phyloP scores from a whole-genome alignment of 2,888 invertebrate genomes.

The Lobophora halterata region DNA sequence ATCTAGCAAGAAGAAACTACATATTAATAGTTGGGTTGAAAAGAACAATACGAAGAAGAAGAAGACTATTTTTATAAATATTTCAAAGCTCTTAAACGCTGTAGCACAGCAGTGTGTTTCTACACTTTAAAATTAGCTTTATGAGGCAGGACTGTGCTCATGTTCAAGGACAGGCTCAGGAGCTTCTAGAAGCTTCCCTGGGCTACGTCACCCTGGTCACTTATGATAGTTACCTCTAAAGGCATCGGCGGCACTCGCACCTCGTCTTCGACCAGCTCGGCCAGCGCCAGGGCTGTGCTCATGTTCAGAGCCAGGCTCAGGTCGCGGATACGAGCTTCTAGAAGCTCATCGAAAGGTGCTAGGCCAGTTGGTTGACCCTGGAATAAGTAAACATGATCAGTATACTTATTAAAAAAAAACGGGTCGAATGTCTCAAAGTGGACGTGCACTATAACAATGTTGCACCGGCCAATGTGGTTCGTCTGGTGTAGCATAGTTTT shows the following conservation, averaged over 20 bases:
- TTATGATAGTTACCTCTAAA: constrained; percentile 86
- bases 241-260: constrained; percentile 90
- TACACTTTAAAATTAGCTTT: too few relatives aligned
- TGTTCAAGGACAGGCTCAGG: neutral
- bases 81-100: too few relatives aligned
- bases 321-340: constrained; percentile 84
- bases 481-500: too few relatives aligned
- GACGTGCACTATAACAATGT: constrained; percentile 51
- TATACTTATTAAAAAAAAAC: neutral
- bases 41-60: too few relatives aligned
- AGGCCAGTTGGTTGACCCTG: constrained; percentile 56
- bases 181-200: too few relatives aligned
- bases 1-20: too few relatives aligned
- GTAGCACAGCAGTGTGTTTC: too few relatives aligned
- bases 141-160: neutral
- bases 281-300: constrained; percentile 90
- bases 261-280: constrained; percentile 94
- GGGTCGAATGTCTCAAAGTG: neutral
- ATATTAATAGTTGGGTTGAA: too few relatives aligned
- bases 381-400: constrained; percentile 6
- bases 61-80: too few relatives aligned
- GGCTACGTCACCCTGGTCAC: too few relatives aligned
- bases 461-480: too few relatives aligned
- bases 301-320: constrained; percentile 86
- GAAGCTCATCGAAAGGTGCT: constrained; percentile 68